Base-by-base conservation (phyloP, 2,113 vertebrate genomes). In the Centrocercus urophasianus region DNA sequence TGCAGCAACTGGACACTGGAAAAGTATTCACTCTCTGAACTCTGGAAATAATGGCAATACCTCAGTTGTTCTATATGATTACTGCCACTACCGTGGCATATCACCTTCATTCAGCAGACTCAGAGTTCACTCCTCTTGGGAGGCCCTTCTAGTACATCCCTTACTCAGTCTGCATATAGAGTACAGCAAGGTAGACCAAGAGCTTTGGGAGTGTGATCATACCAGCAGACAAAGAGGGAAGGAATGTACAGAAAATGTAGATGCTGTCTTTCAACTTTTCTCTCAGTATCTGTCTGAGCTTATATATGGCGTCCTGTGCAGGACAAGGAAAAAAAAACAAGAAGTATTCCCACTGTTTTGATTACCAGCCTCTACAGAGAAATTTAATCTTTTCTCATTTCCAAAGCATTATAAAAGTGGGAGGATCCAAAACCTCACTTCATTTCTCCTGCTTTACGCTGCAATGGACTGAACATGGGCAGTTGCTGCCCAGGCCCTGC, bases 1-100 rank as follows among this genome's bases (percentile, higher is more conserved):
- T 34, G 42, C 36, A 70, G 86, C 54, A 60, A 48, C 36, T 0
- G 0, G 84, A 76, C 67, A 13, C n/a, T 74, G 76, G 71, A 83
- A 89, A 63, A 36, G 8, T 64, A 71, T 91, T 87, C 59, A 70
- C 79, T 87, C 59, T 45, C 59, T 63, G 54, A 92, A 56, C 84
- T 63, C 36, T 85, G 45, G 48, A 36, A 90, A 54, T 36, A 79
- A 11, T 32, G 38, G 28, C 48, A 73, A 3, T 96, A 63, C 24
- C 32, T 82, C 47, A 42, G 1, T 34, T 77, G 59, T 21, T 76
- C 63, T 73, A 0, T n/a, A 10, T 47, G 57, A 74, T 32, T 85
- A 47, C 72, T 88, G 87, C 69, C 64, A 76, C 15, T 43, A 43
- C 42, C 60, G 38, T 57, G 60, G 28, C 52, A 54, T 17, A 25